Percentiles rank a stretch among this genome's conserved stretches.
These are phyloP conservation scores for Schizothorax lantsangensis DNA, from an alignment of 2,797 vertebrate species.

Conservation along the genomic window DNA sequence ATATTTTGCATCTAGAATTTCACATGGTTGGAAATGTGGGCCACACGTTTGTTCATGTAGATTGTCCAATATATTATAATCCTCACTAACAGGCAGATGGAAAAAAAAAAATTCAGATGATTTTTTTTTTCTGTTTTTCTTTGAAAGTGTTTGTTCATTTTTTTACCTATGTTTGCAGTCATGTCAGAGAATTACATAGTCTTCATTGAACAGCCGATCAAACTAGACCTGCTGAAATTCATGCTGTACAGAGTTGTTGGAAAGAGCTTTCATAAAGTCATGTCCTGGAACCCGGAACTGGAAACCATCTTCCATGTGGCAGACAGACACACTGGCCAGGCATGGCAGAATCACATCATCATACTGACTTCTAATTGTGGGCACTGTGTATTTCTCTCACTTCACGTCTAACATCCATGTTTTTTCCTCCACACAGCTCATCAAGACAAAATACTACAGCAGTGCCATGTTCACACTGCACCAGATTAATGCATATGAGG, in stretches of 20 bases:
- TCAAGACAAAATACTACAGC: slow-evolving; percentile 42
- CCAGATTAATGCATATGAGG: slow-evolving; percentile 93
- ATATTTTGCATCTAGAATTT: slow-evolving; percentile 4
- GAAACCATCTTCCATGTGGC: slow-evolving; percentile 87
- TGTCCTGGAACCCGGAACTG: slow-evolving; percentile 87
- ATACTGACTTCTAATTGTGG: not conserved
- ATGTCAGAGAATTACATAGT: slow-evolving; percentile 94
- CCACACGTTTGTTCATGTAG: not conserved
- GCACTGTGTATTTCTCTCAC: not conserved
- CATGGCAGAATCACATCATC: slow-evolving; percentile 59
- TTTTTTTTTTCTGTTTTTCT: not conserved
- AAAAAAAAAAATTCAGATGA: not conserved
- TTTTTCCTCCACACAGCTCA: slow-evolving; percentile 12
- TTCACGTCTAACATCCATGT: not conserved
- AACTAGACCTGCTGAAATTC: slow-evolving; percentile 85
- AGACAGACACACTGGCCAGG: slow-evolving; percentile 88
- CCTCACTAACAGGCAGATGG: not conserved
- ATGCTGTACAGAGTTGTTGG: slow-evolving; percentile 81
- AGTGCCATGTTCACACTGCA: slow-evolving; percentile 84
- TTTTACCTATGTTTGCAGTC: slow-evolving; percentile 71
- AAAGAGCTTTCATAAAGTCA: slow-evolving; percentile 78
- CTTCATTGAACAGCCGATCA: slow-evolving; percentile 91
- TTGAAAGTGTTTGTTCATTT: not conserved
- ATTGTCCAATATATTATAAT: not conserved
- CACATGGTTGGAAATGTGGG: not conserved